phyloP scores from a whole-genome alignment of 2,113 vertebrate species.

The Acanthisitta chloris region DNA sequence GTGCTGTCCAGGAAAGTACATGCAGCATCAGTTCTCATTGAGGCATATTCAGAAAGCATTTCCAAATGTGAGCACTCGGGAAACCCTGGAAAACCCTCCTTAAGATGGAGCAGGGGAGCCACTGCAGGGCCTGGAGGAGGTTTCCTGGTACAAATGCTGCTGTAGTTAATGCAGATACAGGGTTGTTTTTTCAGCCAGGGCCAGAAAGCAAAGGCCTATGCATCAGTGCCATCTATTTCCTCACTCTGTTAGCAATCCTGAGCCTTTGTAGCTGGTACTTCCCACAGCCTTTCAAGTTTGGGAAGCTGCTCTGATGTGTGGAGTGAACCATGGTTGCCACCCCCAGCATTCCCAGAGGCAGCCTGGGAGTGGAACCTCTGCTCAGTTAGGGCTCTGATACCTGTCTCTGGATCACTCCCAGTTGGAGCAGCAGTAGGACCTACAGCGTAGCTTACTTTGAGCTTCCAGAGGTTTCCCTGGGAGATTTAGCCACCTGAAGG shows the following conservation, averaged over 20 bases:
- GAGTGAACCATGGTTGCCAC: background rate
- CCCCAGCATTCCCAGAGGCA: background rate
- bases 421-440: background rate
- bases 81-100: background rate
- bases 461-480: background rate
- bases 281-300: background rate
- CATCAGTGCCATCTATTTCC: background rate
- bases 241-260: background rate
- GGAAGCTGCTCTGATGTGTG: background rate
- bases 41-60: background rate
- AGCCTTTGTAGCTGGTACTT: background rate
- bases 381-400: fast-evolving
- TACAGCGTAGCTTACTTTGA: background rate
- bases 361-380: background rate
- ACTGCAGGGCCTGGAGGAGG: background rate
- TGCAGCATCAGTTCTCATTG: background rate
- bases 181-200: background rate
- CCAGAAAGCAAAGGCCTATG: background rate
- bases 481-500: background rate
- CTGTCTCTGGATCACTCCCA: fast-evolving
- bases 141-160: background rate
- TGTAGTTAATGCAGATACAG: background rate
- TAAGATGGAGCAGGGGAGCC: background rate
- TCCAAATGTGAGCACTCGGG: background rate
- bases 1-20: background rate